Conservation (phyloP, 2,888 invertebrate species). For the Eretmocerus hayati region DNA sequence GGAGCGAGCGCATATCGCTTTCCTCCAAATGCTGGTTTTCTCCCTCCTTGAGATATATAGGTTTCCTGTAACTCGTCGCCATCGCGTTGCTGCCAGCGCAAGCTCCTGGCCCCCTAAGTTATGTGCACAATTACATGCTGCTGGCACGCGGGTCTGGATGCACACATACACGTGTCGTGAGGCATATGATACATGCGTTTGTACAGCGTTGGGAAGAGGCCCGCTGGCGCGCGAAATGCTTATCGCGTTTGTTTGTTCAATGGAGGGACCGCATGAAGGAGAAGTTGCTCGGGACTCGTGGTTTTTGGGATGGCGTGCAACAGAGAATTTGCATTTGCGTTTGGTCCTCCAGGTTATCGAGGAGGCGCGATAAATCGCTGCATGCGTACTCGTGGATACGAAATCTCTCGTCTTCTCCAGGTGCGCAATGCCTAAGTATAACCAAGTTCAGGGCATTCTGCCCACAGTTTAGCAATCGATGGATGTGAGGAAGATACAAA, state of each 20-base stretch:
- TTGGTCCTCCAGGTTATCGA: no score
- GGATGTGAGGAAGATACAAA: no score
- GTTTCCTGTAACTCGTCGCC: not conserved
- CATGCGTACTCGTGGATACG: no score
- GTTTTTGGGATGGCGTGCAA: no score
- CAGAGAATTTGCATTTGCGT: not conserved
- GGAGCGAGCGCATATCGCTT: conserved; percentile 36
- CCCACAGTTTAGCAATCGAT: no score
- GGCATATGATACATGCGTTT: not conserved
- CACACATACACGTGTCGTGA: not conserved
- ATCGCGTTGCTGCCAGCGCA: conserved; percentile 10
- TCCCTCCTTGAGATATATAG: conserved; percentile 9
- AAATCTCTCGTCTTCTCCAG: no score
- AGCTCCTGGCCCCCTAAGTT: conserved; percentile 35
- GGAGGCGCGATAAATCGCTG: no score
- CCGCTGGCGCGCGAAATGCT: not conserved
- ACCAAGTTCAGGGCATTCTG: no score
- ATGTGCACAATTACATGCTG: conserved; percentile 37
- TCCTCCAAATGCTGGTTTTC: conserved; percentile 34
- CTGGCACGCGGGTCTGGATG: not conserved
- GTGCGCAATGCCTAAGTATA: no score
- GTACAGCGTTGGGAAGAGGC: no score
- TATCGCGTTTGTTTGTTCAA: conserved; percentile 9
- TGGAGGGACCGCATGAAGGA: not conserved
- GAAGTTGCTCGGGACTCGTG: not conserved